A percentile compares a stretch with the other conserved stretches of the same genome.
phyloP scores from a whole-genome alignment of 2,797 vertebrate species.

The Alosa sapidissima region DNA sequence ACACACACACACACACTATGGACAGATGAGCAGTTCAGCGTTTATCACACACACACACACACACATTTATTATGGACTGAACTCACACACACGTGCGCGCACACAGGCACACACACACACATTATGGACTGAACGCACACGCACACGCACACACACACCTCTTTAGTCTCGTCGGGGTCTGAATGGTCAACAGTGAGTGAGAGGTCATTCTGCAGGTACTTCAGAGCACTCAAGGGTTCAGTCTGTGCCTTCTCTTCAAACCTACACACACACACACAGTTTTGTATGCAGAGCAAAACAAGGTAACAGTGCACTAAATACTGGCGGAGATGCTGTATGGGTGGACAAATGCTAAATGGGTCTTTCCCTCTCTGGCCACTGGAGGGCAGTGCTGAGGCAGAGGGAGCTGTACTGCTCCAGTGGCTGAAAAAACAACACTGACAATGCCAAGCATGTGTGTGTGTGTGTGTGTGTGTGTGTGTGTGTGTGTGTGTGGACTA shows the following conservation, averaged over 20 bases:
- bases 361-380: background rate
- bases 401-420: background rate
- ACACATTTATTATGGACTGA: background rate
- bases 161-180: conserved; percentile 95
- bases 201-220: conserved; percentile 96
- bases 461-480: too few relatives aligned
- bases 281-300: background rate
- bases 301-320: background rate
- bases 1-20: conserved; percentile 7
- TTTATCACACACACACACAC: background rate
- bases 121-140: too few relatives aligned
- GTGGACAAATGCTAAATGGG: background rate
- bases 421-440: background rate
- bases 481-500: background rate
- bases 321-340: background rate
- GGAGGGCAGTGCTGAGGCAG: background rate
- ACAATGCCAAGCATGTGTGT: background rate
- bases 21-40: too few relatives aligned
- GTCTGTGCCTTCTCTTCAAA: conserved; percentile 98
- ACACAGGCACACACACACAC: background rate
- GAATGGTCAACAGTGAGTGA: conserved; percentile 97
- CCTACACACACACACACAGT: conserved; percentile 63
- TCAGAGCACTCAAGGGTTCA: conserved; percentile 92
- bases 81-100: background rate
- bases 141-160: conserved; percentile 72